phyloP scores from a whole-genome alignment of 2,888 invertebrate genomes.

The Drosophila neotestacea region DNA sequence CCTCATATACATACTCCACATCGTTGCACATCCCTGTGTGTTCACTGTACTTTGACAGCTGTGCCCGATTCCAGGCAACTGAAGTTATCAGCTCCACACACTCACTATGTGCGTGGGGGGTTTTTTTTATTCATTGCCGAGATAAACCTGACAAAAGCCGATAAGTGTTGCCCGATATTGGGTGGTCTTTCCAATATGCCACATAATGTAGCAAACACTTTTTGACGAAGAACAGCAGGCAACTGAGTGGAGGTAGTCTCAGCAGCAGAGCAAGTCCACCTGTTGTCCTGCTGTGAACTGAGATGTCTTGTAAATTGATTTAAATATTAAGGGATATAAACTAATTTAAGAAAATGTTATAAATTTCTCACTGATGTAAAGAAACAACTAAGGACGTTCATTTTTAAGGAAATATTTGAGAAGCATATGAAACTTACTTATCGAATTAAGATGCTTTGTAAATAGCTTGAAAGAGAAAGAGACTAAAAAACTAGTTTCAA shows the following conservation, averaged over 20 bases:
- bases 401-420: too few relatives aligned
- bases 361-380: too few relatives aligned
- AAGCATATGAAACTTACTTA: too few relatives aligned
- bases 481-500: too few relatives aligned
- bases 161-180: constrained; percentile 54
- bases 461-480: too few relatives aligned
- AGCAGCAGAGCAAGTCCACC: constrained; percentile 16
- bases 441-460: too few relatives aligned
- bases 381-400: too few relatives aligned
- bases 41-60: constrained; percentile 60
- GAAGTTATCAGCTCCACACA: constrained; percentile 61
- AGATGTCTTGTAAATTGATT: not conserved
- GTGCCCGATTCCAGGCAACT: constrained; percentile 68
- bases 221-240: not conserved
- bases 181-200: constrained; percentile 9
- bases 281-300: constrained; percentile 9
- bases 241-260: not conserved
- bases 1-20: constrained; percentile 2
- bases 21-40: constrained; percentile 27
- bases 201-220: constrained; percentile 8
- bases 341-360: too few relatives aligned
- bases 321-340: not conserved
- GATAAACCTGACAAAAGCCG: constrained; percentile 61
- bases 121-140: constrained; percentile 24
- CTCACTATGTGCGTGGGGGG: constrained; percentile 34